Base-by-base conservation (phyloP, 2,113 vertebrate species). In the Trematocara zebra region DNA sequence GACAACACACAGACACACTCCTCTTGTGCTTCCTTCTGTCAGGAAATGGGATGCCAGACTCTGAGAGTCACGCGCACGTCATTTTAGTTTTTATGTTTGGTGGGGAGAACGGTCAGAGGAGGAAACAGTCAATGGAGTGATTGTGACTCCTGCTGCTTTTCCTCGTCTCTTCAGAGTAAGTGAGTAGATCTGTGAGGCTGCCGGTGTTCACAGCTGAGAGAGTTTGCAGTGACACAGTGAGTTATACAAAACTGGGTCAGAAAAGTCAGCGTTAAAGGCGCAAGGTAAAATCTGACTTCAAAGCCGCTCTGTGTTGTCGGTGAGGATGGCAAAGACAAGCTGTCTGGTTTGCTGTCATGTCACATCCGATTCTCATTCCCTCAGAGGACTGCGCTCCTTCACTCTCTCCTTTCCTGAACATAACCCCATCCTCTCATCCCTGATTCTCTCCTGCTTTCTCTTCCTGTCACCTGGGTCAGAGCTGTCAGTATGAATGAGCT, bases 191-290 rank as follows among this genome's bases (percentile, higher is more conserved):
- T 67, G 61, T 6, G 80, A 18, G 44, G 82, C n/a, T 33, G 44
- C n/a, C 11, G 28, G 17, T 51, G 79, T 83, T 82, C 83, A 64
- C 85, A 78, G 26, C 72, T 51, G 10, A 51, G 44, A 76, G 80
- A 49, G 56, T 23, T 26, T 20, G 42, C 3, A 67, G 47, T 51
- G 54, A 31, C 56, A 47, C 69, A 56, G 3, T 20, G 64, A 81
- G 74, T 56, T n/a, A 67, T 26, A 51, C 28, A 35, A 49, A 94
- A 91, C 31, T 91, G 85, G 92, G 94, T 93, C 91, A 92, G 84
- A 0, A 80, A 51, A 86, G 37, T 85, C 85, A 69, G 80, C 37
- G 9, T 90, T 40, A 28, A 57, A 80, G 53, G 61, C 74, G 18
- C 47, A 35, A 85, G 87, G 82, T 89, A 26, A 84, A 89, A 57